Conservation (phyloP, 2,113 vertebrate species). For the Ictalurus punctatus region DNA sequence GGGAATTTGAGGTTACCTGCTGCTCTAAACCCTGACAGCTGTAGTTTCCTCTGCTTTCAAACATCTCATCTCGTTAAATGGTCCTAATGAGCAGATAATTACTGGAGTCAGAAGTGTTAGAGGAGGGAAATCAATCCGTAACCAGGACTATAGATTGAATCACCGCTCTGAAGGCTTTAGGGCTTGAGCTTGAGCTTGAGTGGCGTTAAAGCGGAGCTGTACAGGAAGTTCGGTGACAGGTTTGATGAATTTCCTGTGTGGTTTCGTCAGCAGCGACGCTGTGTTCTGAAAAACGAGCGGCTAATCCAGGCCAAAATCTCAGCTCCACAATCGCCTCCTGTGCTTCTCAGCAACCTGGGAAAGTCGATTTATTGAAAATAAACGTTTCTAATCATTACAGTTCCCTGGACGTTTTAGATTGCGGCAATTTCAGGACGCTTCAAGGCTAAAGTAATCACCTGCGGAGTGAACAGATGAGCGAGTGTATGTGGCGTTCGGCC, state of each 20-base stretch:
- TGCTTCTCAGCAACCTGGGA: not conserved
- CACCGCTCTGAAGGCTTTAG: not conserved
- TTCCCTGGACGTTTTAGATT: slow-evolving; percentile 47
- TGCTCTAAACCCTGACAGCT: not conserved
- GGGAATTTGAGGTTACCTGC: not conserved
- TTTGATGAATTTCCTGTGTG: not conserved
- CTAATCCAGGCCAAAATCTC: not conserved
- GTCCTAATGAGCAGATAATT: slow-evolving; percentile 13
- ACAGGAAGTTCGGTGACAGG: not conserved
- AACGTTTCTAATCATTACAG: slow-evolving; percentile 23
- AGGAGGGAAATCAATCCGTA: not conserved
- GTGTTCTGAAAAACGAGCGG: not conserved
- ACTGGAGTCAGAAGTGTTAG: slow-evolving; percentile 13
- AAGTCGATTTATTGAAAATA: slow-evolving; percentile 34
- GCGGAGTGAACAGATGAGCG: slow-evolving; percentile 60
- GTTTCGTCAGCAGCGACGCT: not conserved
- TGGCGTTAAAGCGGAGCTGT: not conserved
- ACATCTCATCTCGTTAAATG: slow-evolving; percentile 9
- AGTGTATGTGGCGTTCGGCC: slow-evolving; percentile 62
- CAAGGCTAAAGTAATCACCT: slow-evolving; percentile 50
- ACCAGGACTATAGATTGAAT: not conserved
- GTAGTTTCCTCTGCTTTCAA: not conserved
- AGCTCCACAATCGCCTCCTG: not conserved
- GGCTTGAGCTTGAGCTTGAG: not conserved
- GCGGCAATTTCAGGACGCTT: slow-evolving; percentile 26